phyloP scores from a whole-genome alignment of 2,888 invertebrate genomes.

The Diloba caeruleocephala region DNA sequence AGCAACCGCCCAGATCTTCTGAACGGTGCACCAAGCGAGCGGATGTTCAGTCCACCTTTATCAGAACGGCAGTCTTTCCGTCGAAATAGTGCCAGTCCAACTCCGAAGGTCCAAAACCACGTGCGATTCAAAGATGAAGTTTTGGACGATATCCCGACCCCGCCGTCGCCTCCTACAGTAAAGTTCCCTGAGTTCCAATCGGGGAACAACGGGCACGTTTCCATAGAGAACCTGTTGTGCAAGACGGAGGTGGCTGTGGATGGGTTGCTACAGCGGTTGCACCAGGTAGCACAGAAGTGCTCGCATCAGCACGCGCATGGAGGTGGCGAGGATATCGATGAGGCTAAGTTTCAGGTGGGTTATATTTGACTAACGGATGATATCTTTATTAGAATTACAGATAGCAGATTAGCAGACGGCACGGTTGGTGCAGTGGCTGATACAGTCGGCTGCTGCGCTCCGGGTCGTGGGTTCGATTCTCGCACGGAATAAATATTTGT shows the following conservation, averaged over 20 bases:
- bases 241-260: constrained; percentile 93
- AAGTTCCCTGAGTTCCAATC: constrained; percentile 76
- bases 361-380: neutral
- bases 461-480: too few species aligned
- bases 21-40: constrained; percentile 81
- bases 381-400: too few species aligned
- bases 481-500: too few species aligned
- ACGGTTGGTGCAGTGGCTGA: too few species aligned
- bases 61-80: constrained; percentile 74
- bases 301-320: constrained; percentile 93
- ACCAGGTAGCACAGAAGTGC: constrained; percentile 92
- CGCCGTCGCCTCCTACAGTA: constrained; percentile 82
- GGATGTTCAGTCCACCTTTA: constrained; percentile 78
- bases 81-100: constrained; percentile 73
- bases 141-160: constrained; percentile 82
- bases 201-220: constrained; percentile 89
- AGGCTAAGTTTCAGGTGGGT: constrained; percentile 92
- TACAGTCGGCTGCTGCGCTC: too few species aligned
- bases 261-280: constrained; percentile 91
- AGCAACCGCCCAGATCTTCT: constrained; percentile 81
- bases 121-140: constrained; percentile 85
- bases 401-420: too few species aligned
- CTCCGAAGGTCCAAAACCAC: constrained; percentile 80
- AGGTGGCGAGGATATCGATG: constrained; percentile 93
- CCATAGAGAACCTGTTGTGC: constrained; percentile 90